A percentile compares a stretch with the other conserved stretches of the same genome.
These are phyloP conservation scores for Eriocheir sinensis DNA, from an alignment of 1,140 invertebrate genomes.

Conservation along the genomic window DNA sequence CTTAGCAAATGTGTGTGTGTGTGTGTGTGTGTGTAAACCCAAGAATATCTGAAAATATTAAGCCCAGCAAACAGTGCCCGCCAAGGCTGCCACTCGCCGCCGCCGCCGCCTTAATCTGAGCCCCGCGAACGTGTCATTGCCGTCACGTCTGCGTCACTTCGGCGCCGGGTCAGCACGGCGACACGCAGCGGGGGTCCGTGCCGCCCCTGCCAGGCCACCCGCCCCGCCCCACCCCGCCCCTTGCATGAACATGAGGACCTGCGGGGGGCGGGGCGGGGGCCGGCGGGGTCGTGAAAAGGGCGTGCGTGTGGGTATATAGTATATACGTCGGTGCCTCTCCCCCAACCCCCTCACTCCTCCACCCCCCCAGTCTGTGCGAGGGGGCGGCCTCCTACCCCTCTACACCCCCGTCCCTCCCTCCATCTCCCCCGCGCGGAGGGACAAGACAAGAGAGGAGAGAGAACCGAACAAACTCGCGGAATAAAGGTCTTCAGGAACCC, in stretches of 20 bases:
- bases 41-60: no score
- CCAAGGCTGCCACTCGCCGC: no score
- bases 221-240: background rate
- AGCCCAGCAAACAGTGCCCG: no score
- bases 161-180: background rate
- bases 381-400: background rate
- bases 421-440: background rate
- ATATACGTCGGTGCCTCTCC: background rate
- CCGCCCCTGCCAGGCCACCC: background rate
- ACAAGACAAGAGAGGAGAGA: slow-evolving; percentile 44
- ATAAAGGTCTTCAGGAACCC: slow-evolving; percentile 43
- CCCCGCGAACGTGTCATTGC: background rate
- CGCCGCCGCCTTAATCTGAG: background rate
- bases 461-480: slow-evolving; percentile 42
- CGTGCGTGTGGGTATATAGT: background rate
- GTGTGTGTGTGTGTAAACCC: no score
- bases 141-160: background rate
- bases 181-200: background rate
- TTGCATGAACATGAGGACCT: no score
- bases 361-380: background rate
- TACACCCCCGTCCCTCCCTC: slow-evolving; percentile 17
- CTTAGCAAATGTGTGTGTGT: no score
- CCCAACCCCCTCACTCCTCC: background rate
- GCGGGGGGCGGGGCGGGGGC: background rate
- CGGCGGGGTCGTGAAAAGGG: background rate